These are phyloP conservation scores for Athrips mouffetella DNA, from an alignment of 2,888 invertebrate genomes.

Conservation along the genomic window DNA sequence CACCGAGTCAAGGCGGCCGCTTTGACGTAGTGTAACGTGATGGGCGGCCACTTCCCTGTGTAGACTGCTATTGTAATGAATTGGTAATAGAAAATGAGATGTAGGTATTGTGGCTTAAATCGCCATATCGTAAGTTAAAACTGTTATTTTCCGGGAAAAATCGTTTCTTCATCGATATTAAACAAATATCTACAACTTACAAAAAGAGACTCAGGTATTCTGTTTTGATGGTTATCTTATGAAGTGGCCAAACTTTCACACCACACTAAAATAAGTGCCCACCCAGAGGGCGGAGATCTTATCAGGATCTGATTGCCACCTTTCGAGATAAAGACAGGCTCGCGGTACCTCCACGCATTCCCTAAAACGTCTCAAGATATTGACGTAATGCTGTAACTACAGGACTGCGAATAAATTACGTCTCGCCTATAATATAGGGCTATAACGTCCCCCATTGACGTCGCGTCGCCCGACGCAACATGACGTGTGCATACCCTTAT, in stretches of 20 bases:
- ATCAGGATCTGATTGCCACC: conserved; percentile 1
- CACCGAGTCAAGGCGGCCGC: conserved; percentile 36
- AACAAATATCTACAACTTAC: too few relatives aligned
- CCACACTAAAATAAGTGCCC: conserved; percentile 1
- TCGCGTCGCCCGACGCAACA: conserved; percentile 30
- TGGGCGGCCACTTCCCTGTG: conserved; percentile 24
- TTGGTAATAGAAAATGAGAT: too few relatives aligned
- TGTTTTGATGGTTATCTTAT: neutral
- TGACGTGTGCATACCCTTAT: conserved; percentile 43
- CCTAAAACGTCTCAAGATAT: conserved; percentile 18
- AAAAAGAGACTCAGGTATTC: neutral
- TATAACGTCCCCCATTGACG: conserved; percentile 38
- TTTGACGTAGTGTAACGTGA: conserved; percentile 36
- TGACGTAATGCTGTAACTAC: neutral
- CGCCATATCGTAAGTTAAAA: too few relatives aligned
- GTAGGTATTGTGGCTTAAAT: too few relatives aligned
- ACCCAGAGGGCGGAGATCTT: conserved; percentile 7
- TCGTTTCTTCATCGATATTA: too few relatives aligned
- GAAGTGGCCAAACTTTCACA: conserved; percentile 1
- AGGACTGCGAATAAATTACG: conserved; percentile 28
- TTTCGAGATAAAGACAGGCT: neutral
- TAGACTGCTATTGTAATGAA: conserved; percentile 10
- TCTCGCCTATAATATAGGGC: conserved; percentile 35
- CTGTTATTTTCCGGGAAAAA: too few relatives aligned
- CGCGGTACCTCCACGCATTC: conserved; percentile 6